These are phyloP conservation scores for Cardiocondyla obscurior DNA, from an alignment of 1,140 invertebrate species.

Conservation along the genomic window DNA sequence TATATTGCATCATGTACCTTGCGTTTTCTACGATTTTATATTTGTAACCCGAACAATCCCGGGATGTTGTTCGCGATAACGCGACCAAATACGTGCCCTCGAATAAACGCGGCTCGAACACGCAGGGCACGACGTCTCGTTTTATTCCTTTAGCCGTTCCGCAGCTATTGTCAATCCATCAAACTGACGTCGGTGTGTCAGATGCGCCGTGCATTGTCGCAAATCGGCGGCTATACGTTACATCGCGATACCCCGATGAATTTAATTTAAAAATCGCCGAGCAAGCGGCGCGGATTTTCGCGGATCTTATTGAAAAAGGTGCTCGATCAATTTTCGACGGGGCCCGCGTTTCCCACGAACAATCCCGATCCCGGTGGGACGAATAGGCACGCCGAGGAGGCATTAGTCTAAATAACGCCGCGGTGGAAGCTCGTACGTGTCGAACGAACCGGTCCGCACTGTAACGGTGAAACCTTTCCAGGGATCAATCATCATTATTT, in stretches of 20 bases:
- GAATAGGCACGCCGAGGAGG: conserved; percentile 32
- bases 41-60: neutral
- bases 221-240: neutral
- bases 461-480: conserved; percentile 73
- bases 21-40: neutral
- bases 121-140: conserved; percentile 20
- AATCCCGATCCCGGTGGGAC: conserved; percentile 18
- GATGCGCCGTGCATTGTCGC: conserved; percentile 19
- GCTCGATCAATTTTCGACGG: neutral
- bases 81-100: neutral
- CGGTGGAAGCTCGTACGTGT: conserved; percentile 48
- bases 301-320: neutral
- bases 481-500: conserved; percentile 78
- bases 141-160: conserved; percentile 37
- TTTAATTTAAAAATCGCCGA: neutral
- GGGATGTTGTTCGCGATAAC: neutral
- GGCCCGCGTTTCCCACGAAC: conserved; percentile 8
- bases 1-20: no score
- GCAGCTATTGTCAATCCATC: conserved; percentile 38
- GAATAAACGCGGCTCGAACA: neutral
- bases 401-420: conserved; percentile 56
- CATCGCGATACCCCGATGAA: neutral
- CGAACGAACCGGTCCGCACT: conserved; percentile 73
- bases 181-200: conserved; percentile 31
- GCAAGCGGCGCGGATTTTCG: neutral